These are phyloP conservation scores for Microctonus aethiopoides DNA, from an alignment of 2,888 invertebrate species.

Conservation along the genomic window DNA sequence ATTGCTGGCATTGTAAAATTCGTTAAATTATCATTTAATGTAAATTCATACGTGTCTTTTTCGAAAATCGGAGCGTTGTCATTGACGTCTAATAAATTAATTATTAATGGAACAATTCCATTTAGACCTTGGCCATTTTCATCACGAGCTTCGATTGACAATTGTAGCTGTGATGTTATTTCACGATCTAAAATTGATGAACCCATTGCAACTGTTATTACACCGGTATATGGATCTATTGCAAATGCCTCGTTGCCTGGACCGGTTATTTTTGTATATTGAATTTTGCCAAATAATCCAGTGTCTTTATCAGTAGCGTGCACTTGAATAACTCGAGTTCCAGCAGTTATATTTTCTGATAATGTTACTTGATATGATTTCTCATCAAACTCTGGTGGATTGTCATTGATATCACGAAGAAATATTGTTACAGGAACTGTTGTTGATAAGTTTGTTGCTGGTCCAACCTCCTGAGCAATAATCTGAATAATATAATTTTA, in stretches of 20 bases:
- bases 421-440: conserved; percentile 82
- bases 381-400: conserved; percentile 82
- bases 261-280: conserved; percentile 82
- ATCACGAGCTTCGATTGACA: conserved; percentile 89
- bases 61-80: conserved; percentile 90
- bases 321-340: conserved; percentile 78
- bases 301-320: conserved; percentile 86
- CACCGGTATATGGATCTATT: conserved; percentile 82
- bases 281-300: conserved; percentile 80
- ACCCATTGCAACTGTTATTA: conserved; percentile 82
- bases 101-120: conserved; percentile 78
- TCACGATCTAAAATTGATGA: conserved; percentile 84
- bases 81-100: conserved; percentile 83
- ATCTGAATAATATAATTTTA: conserved; percentile 68
- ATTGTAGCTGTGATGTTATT: conserved; percentile 78
- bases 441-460: conserved; percentile 79
- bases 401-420: conserved; percentile 89
- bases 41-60: conserved; percentile 82
- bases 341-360: conserved; percentile 83
- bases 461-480: conserved; percentile 83
- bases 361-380: conserved; percentile 80
- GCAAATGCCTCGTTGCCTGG: conserved; percentile 81
- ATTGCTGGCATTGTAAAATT: conserved; percentile 83
- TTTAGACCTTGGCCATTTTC: conserved; percentile 84
- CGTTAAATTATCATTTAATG: conserved; percentile 78